These are phyloP conservation scores for Lagocephalus sceleratus DNA, from an alignment of 2,797 vertebrate genomes.

Conservation along the genomic window DNA sequence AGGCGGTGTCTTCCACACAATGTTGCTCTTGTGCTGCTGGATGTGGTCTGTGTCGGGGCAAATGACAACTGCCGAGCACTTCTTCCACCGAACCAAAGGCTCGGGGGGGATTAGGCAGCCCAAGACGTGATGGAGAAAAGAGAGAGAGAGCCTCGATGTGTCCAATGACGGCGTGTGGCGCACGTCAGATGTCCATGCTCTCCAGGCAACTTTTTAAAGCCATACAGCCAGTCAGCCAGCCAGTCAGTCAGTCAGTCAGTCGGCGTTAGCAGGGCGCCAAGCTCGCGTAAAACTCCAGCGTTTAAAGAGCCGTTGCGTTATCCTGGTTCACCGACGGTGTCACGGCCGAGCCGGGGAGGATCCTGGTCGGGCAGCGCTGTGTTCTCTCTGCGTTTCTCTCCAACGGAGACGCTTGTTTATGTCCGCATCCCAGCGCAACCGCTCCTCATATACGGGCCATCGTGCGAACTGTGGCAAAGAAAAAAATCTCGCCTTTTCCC, in stretches of 20 bases:
- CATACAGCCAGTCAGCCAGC: constrained; percentile 35
- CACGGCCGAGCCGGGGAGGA: constrained; percentile 67
- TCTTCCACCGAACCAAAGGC: constrained; percentile 55
- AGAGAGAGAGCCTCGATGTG: constrained; percentile 45
- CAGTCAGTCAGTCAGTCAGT: constrained; percentile 15
- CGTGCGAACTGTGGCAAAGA: constrained; percentile 28
- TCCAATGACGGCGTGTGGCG: constrained; percentile 63
- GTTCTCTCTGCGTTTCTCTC: constrained; percentile 56
- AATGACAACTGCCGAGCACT: constrained; percentile 57
- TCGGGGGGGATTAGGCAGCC: constrained; percentile 48
- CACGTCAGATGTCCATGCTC: constrained; percentile 73
- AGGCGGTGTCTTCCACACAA: constrained; percentile 29
- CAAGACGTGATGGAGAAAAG: constrained; percentile 43
- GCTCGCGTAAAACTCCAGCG: constrained; percentile 13
- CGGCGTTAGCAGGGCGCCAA: constrained; percentile 11
- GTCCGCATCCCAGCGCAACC: constrained; percentile 63
- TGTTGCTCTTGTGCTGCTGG: constrained; percentile 31
- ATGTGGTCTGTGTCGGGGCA: constrained; percentile 44
- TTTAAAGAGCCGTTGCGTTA: constrained; percentile 25
- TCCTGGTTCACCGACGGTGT: constrained; percentile 60
- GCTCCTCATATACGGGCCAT: constrained; percentile 68
- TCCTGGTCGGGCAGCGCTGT: constrained; percentile 53
- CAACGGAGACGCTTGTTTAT: constrained; percentile 59
- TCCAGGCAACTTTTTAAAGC: constrained; percentile 75
- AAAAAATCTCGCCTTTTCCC: constrained; percentile 60